Percentiles rank a stretch among this genome's conserved stretches.
phyloP scores from a whole-genome alignment of 2,888 invertebrate genomes.

The Diaprepes abbreviatus region DNA sequence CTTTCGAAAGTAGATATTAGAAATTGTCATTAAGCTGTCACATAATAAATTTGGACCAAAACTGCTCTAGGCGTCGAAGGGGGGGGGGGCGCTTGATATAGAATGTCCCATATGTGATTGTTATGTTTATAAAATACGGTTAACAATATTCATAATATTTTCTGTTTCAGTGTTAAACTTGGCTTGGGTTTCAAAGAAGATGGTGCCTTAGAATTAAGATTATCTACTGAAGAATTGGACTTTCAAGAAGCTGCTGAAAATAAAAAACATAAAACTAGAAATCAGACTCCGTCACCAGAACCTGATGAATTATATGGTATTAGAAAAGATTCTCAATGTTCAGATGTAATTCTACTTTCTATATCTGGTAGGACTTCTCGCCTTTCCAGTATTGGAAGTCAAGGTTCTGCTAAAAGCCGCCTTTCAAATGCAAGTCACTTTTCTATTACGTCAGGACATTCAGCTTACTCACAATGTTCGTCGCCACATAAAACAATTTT shows the following conservation, averaged over 20 bases:
- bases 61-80: too few species aligned
- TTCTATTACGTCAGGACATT: slow-evolving; percentile 72
- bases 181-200: slow-evolving; percentile 70
- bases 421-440: slow-evolving; percentile 71
- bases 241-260: slow-evolving; percentile 76
- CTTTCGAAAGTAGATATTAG: too few species aligned
- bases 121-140: too few species aligned
- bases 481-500: slow-evolving; percentile 92
- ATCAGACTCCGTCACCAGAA: slow-evolving; percentile 61
- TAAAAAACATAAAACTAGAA: slow-evolving; percentile 60
- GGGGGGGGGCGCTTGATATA: too few species aligned
- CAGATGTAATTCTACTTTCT: slow-evolving; percentile 81
- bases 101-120: too few species aligned
- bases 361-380: slow-evolving; percentile 87
- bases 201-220: slow-evolving; percentile 86
- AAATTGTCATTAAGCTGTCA: too few species aligned
- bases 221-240: slow-evolving; percentile 90
- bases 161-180: slow-evolving; percentile 59
- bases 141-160: too few species aligned
- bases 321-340: slow-evolving; percentile 72
- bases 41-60: too few species aligned
- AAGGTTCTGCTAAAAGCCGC: slow-evolving; percentile 71
- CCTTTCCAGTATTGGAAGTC: slow-evolving; percentile 85
- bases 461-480: slow-evolving; percentile 78
- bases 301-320: slow-evolving; percentile 59